These are phyloP conservation scores for Hylomyscus alleni DNA, from an alignment of 2,797 vertebrate species.

Conservation along the genomic window DNA sequence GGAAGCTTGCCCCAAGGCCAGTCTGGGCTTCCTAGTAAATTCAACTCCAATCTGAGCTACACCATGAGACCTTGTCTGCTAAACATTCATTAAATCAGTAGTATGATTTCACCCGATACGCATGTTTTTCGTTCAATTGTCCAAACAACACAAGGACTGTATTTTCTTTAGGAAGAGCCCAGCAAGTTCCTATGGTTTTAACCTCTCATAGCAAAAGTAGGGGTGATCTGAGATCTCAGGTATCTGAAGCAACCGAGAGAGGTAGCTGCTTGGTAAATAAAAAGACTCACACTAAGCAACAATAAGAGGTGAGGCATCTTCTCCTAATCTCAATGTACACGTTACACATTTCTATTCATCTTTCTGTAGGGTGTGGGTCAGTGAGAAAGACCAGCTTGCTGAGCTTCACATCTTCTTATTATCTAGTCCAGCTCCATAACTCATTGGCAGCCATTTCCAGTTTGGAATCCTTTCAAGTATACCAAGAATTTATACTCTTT, in stretches of 20 bases:
- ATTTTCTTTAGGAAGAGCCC: background rate
- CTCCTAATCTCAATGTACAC: background rate
- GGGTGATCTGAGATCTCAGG: background rate
- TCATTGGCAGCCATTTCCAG: background rate
- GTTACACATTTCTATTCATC: background rate
- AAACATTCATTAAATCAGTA: background rate
- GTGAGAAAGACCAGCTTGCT: background rate
- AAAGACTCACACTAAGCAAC: conserved; percentile 22
- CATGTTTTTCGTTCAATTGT: conserved; percentile 85
- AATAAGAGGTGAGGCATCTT: background rate
- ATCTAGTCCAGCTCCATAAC: background rate
- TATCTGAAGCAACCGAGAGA: background rate
- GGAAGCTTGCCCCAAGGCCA: background rate
- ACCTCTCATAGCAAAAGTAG: background rate
- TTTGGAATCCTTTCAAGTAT: background rate
- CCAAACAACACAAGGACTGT: background rate
- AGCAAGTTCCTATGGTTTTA: background rate
- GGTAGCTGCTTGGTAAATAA: background rate
- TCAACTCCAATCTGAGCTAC: background rate
- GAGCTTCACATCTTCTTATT: background rate
- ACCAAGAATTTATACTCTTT: background rate
- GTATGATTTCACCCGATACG: conserved; percentile 95
- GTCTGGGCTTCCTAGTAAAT: background rate
- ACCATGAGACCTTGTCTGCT: background rate
- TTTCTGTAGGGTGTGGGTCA: background rate